phyloP scores from a whole-genome alignment of 2,888 invertebrate genomes.

The Pterostichus niger region DNA sequence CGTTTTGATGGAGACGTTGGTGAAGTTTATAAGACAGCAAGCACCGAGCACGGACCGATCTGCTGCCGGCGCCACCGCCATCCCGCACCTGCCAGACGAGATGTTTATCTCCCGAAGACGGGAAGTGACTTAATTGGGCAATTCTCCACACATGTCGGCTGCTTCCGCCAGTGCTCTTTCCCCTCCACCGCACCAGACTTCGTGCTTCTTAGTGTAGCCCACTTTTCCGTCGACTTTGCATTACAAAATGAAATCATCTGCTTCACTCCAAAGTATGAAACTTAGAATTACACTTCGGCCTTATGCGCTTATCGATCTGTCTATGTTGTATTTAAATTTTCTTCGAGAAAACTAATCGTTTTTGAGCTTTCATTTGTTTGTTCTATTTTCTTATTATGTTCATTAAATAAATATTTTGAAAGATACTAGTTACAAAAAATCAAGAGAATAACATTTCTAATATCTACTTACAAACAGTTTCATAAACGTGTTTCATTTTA shows the following conservation, averaged over 20 bases:
- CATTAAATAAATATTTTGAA: no score
- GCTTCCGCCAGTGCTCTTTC: constrained; percentile 32
- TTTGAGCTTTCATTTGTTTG: no score
- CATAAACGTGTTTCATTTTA: no score
- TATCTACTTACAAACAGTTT: no score
- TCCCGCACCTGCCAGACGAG: constrained; percentile 61
- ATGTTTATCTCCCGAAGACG: constrained; percentile 67
- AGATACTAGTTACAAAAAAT: no score
- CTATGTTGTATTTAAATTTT: not conserved
- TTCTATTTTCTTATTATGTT: not conserved
- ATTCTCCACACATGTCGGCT: constrained; percentile 66
- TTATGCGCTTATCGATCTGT: constrained; percentile 34
- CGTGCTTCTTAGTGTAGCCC: constrained; percentile 21
- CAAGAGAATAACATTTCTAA: no score
- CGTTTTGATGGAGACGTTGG: constrained; percentile 59
- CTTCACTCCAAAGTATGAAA: constrained; percentile 53
- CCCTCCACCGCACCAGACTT: not conserved
- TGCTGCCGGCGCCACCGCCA: constrained; percentile 9
- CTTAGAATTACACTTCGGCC: constrained; percentile 40
- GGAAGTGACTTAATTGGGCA: constrained; percentile 67
- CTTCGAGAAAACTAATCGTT: no score
- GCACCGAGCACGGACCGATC: constrained; percentile 22
- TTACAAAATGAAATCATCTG: constrained; percentile 63
- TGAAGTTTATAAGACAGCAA: constrained; percentile 62
- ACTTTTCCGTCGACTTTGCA: constrained; percentile 53